phyloP scores from a whole-genome alignment of 1,140 invertebrate species.

The Rhopalosiphum padi region DNA sequence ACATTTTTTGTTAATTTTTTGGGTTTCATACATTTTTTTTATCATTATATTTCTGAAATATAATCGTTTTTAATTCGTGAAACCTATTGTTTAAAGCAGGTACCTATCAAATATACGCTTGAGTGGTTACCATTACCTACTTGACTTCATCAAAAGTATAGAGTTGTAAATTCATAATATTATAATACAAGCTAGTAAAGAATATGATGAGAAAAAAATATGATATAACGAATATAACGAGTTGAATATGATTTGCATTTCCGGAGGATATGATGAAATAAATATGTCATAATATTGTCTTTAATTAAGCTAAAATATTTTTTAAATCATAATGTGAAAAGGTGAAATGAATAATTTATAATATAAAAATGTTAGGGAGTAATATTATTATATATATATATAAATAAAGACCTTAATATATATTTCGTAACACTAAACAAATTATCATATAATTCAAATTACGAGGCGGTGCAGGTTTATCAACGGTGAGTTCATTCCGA shows the following conservation, averaged over 20 bases:
- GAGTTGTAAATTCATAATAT: not conserved
- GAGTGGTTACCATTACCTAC: not conserved
- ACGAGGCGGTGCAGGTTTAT: not conserved
- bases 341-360: not conserved
- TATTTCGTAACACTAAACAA: not conserved
- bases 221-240: not conserved
- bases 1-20: not conserved
- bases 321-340: not conserved
- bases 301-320: not conserved
- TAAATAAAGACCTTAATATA: not conserved
- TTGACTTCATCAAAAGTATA: not conserved
- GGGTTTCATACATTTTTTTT: not conserved
- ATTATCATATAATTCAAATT: not conserved
- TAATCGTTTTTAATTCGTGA: not conserved
- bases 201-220: too few species aligned
- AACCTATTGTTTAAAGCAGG: not conserved
- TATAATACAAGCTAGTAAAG: not conserved
- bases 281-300: not conserved
- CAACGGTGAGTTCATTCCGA: not conserved
- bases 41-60: not conserved
- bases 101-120: not conserved
- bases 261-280: too few species aligned
- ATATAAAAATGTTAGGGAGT: not conserved
- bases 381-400: not conserved
- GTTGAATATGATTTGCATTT: not conserved